Evolutionary conservation across 2,113 vertebrate species (phyloP), one percentile per base, ranked within the genome.

Genomic region (Neogobius melanostomus): DNA sequence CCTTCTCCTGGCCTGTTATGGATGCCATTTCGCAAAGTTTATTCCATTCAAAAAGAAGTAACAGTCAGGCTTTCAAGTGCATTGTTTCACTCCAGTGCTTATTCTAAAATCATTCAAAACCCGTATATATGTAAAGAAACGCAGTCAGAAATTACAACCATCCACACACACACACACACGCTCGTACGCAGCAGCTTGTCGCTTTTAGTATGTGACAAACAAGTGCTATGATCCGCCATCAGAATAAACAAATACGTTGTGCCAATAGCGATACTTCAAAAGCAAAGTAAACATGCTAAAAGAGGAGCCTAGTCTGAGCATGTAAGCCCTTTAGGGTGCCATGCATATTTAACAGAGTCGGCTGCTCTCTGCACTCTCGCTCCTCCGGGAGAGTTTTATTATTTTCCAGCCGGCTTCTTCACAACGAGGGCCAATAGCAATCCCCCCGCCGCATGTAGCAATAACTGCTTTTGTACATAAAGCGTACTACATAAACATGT

Each of bases 321-420:
- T 7, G 36, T 5, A 56, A n/a, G 42, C 36, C 56, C 56, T 61
- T 43, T n/a, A 45, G 59, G 59, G 42, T 51, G 49, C 36, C 42
- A 61, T 8, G 59, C 59, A 45, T 44, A 45, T 61, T 61, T 16
- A 45, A 61, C 59, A n/a, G 42, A 42, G 11, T 36, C 7, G 28
- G 11, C 2, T 60, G 42, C n/a, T 68, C n/a, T 7, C 28, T 56
- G 44, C 36, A 56, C 15, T 69, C 52, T 67, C 15, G 43, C 11
- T 76, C 10, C 64, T 48, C 15, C 44, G 59, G 59, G 59, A 61
- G n/a, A 61, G 36, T 47, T n/a, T 49, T 51, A 14, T 15, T 68
- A 68, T 56, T 75, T 7, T 50, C 15, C 1, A 3, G 66, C 50
- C 21, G n/a, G 46, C 45, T 49, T 42, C 47, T 47, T 59, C 61